Evolutionary conservation across 1,140 invertebrate genomes (phyloP).

Genomic region (Drosophila athabasca): DNA sequence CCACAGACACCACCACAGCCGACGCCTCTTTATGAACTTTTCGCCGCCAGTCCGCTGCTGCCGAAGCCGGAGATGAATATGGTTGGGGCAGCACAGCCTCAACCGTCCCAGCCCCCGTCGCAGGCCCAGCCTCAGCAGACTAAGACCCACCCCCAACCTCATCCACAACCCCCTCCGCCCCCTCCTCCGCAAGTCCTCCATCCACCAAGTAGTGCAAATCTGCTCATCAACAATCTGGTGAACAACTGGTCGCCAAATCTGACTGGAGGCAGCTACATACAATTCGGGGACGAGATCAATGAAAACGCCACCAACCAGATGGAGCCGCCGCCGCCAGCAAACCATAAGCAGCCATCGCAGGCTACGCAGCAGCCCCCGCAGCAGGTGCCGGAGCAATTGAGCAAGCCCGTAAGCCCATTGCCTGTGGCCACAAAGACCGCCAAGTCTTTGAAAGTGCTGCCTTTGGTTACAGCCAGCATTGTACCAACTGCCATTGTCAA

Average conservation of each 20-base stretch:
- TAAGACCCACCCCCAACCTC: constrained; percentile 19
- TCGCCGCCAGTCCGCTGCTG: constrained; percentile 72
- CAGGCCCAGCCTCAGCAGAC: constrained; percentile 26
- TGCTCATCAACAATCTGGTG: constrained; percentile 89
- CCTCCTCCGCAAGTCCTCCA: constrained; percentile 44
- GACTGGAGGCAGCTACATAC: constrained; percentile 92
- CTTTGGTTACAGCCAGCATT: constrained; percentile 41
- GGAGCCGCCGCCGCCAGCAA: constrained; percentile 10
- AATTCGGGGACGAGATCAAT: constrained; percentile 86
- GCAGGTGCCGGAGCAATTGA: constrained; percentile 15
- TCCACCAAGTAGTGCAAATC: constrained; percentile 52
- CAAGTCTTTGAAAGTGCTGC: constrained; percentile 28
- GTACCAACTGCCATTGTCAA: constrained; percentile 51
- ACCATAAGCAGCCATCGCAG: constrained; percentile 1
- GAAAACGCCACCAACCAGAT: constrained; percentile 69
- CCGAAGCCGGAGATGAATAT: constrained; percentile 67
- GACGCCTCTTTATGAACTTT: constrained; percentile 71
- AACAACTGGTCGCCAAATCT: constrained; percentile 92
- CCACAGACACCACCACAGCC: constrained; percentile 49
- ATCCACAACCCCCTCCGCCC: constrained; percentile 9
- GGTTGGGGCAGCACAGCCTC: constrained; percentile 22
- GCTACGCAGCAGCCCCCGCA: constrained; percentile 4
- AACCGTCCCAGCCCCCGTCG: constrained; percentile 28
- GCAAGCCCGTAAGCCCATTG: constrained; percentile 29
- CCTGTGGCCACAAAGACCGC: constrained; percentile 26